Evolutionary conservation across 2,888 invertebrate species (phyloP).

Genomic region (Drosophila neonasuta): DNA sequence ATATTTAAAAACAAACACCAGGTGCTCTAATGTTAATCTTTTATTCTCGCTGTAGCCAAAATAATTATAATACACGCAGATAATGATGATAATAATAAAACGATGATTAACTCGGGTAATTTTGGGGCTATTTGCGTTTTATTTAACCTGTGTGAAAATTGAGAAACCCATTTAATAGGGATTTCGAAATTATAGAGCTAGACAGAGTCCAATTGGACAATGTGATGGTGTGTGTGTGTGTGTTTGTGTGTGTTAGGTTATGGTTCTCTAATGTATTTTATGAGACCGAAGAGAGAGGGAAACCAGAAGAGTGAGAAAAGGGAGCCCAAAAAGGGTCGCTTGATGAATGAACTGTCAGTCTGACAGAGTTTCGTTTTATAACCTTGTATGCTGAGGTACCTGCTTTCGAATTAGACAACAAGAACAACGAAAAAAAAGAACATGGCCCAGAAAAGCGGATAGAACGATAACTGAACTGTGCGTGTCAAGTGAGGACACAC

Average conservation of each 20-base stretch:
- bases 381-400: conserved; percentile 37
- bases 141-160: conserved; percentile 19
- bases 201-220: conserved; percentile 27
- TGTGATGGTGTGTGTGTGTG: neutral
- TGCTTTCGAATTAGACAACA: conserved; percentile 28
- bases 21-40: neutral
- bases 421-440: neutral
- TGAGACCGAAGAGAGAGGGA: neutral
- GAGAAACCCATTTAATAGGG: conserved; percentile 17
- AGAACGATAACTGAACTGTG: conserved; percentile 19
- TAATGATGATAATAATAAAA: conserved; percentile 6
- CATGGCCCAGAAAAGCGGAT: conserved; percentile 15
- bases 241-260: conserved; percentile 43
- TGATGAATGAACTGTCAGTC: conserved; percentile 52
- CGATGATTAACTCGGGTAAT: conserved; percentile 13
- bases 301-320: too few species aligned
- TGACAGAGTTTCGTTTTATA: conserved; percentile 21
- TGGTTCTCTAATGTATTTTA: conserved; percentile 27
- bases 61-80: conserved; percentile 4
- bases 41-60: neutral
- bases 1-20: neutral
- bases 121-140: conserved; percentile 7
- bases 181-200: conserved; percentile 28
- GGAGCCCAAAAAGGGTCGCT: conserved; percentile 32
- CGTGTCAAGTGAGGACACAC: conserved; percentile 22